Evolutionary conservation across 2,888 invertebrate genomes (phyloP), one percentile per base, ranked within the genome.

Genomic region (Leucania comma): DNA sequence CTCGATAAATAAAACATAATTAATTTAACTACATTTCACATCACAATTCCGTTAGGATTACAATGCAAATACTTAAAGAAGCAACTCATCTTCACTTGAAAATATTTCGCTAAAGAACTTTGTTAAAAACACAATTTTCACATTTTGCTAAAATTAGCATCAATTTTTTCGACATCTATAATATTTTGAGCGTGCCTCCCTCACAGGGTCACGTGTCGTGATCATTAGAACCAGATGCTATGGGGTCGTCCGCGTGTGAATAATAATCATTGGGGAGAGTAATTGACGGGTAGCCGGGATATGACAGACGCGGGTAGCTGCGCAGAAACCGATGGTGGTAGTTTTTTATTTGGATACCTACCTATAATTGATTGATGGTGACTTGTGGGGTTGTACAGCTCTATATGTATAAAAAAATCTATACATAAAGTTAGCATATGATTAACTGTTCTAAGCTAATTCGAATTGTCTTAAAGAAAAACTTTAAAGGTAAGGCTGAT

Each of bases 201-300:
- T 67, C 48, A 59, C 56, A 56, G 46, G 61, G 88, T 71, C 92
- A 87, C 92, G 90, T 90, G 92, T 84, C 88, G 74, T 75, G 75
- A 87, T 90, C 93, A 92, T 93, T 93, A 93, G 89, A 90, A 91
- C 89, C 93, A 93, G 93, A 92, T 91, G 92, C 50, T 87, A 12
- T 81, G 75, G 86, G 85, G 82, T 72, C 73, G 78, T 72, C 72
- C 80, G 86, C 81, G 87, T 87, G 89, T 89, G 88, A 90, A 89
- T 90, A 87, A 87, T 89, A 88, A 89, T 90, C 87, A 90, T 88
- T 82, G 90, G 90, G 90, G 90, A 82, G 85, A 87, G 86, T 90
- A 88, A 90, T 89, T 90, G 89, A 90, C 87, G 88, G 82, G 75
- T 74, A 75, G 80, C 82, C 70, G 83, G 86, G 85, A 84, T 85